These are phyloP conservation scores for Rhodophaea formosa DNA, from an alignment of 2,888 invertebrate species.

Conservation along the genomic window DNA sequence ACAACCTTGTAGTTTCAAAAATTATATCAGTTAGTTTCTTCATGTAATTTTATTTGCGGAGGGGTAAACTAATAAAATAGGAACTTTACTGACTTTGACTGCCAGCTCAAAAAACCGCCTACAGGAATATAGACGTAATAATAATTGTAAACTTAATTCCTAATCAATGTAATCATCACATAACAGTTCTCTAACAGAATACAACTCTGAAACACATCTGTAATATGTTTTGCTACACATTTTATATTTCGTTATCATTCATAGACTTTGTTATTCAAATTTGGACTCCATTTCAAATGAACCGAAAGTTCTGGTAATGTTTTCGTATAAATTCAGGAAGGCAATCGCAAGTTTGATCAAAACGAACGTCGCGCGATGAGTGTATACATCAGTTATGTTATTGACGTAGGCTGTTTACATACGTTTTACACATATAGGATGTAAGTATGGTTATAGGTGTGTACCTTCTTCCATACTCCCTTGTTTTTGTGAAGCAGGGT, in stretches of 20 bases:
- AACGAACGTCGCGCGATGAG: conserved; percentile 55
- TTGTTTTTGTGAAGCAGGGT: conserved; percentile 32
- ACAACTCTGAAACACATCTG: background rate
- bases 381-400: conserved; percentile 48
- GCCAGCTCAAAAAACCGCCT: no score
- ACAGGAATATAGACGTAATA: no score
- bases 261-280: background rate
- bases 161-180: no score
- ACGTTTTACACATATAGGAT: conserved; percentile 32
- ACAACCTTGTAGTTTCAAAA: no score
- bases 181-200: background rate
- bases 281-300: background rate
- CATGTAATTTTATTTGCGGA: no score
- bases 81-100: no score
- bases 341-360: conserved; percentile 63
- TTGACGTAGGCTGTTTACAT: conserved; percentile 63
- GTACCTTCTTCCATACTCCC: conserved; percentile 39
- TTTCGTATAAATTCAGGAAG: conserved; percentile 38
- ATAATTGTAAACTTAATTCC: no score
- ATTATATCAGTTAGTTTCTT: no score
- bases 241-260: background rate
- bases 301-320: background rate
- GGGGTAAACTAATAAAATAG: no score
- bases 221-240: background rate
- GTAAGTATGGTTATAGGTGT: conserved; percentile 37